Conservation (phyloP, 2,797 vertebrate species). For the Clangula hyemalis region DNA sequence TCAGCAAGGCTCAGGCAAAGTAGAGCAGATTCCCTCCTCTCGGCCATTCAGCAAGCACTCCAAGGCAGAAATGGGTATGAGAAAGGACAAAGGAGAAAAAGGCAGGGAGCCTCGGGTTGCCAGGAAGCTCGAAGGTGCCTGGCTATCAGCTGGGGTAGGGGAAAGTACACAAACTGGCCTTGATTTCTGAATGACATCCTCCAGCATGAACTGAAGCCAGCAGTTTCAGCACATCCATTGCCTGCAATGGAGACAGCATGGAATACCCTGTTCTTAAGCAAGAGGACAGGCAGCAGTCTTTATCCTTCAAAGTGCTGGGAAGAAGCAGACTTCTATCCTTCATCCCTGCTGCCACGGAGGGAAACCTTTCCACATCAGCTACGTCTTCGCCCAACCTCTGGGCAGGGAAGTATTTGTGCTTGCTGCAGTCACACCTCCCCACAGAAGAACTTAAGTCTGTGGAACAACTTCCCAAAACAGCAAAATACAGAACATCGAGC, state of each 20-base stretch:
- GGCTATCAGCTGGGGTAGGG: slow-evolving; percentile 19
- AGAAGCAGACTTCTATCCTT: slow-evolving; percentile 44
- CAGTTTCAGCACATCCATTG: slow-evolving; percentile 46
- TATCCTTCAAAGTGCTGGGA: slow-evolving; percentile 34
- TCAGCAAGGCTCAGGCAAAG: neutral
- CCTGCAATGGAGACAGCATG: slow-evolving; percentile 63
- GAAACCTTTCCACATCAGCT: neutral
- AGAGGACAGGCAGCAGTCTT: slow-evolving; percentile 4
- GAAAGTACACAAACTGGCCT: slow-evolving; percentile 51
- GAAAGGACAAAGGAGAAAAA: neutral
- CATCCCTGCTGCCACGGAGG: neutral
- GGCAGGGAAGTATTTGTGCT: slow-evolving; percentile 4
- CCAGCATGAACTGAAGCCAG: slow-evolving; percentile 13
- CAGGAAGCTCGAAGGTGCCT: slow-evolving; percentile 9
- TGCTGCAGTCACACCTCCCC: neutral
- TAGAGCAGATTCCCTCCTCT: neutral
- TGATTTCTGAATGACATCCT: slow-evolving; percentile 36
- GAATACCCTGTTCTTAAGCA: slow-evolving; percentile 34
- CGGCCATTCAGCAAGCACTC: neutral
- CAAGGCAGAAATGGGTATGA: neutral
- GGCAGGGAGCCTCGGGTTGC: neutral
- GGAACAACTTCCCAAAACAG: slow-evolving; percentile 34
- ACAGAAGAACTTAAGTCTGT: neutral
- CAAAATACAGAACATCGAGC: neutral
- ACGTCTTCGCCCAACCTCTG: neutral